Evolutionary conservation across 2,113 vertebrate species (phyloP), one percentile per base, ranked within the genome.

Genomic region (Egretta garzetta): DNA sequence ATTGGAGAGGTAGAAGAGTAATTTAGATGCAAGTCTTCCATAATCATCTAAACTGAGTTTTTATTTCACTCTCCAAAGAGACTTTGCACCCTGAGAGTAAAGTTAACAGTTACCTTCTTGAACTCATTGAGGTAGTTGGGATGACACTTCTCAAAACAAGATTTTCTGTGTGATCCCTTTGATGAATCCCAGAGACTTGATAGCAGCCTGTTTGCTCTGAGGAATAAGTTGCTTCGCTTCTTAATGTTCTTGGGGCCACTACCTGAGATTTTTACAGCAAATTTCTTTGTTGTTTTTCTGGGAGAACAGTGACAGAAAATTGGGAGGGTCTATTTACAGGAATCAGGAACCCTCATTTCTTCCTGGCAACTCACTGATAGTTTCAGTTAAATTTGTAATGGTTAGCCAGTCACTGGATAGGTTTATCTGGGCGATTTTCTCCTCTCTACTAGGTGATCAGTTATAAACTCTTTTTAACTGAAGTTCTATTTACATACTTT

Each of bases 401-500:
- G 27, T 96, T 97, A 68, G 84, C 89, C 66, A 73, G 58, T 91
- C 81, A 85, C 84, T 96, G 92, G 92, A 75, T 91, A 72, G 91
- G 55, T 93, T 91, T 85, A 93, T 84, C 85, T 90, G 90, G 50
- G 53, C 12, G 19, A 17, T 60, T 59, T 90, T 77, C 30, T 52
- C 45, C 50, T 68, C 41, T 77, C 41, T 83, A 28, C 58, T 76
- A 62, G 71, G 70, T 70, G 70, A 72, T 85, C 89, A 52, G 53
- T 80, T 70, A 86, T 24, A 24, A 80, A 76, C 70, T 59, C 21
- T 45, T 90, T 41, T 41, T 52, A 85, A 72, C 66, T 37, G 53
- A 58, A 85, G 45, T 85, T 80, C 86, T 93, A 28, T 93, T 96
- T 85, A 43, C 7, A 1, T 73, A 37, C 74, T 68, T 89, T 72